Percentiles rank a stretch among this genome's conserved stretches.
Conservation (phyloP, 2,888 invertebrate genomes). For the Tetropium fuscum region DNA sequence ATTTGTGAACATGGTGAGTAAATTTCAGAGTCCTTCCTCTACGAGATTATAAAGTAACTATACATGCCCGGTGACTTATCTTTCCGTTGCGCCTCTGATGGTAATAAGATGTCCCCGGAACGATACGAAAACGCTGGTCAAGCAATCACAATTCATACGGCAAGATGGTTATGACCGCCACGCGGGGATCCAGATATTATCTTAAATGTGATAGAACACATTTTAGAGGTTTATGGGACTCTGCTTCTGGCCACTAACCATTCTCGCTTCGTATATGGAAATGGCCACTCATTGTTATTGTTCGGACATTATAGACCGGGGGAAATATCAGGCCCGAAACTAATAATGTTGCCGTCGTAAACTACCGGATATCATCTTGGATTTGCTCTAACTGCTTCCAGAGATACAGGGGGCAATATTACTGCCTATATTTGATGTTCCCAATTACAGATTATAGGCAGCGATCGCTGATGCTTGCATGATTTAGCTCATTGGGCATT, state of each 20-base stretch:
- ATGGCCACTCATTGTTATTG: conserved; percentile 55
- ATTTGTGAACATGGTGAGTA: too few relatives aligned
- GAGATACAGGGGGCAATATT: conserved; percentile 3
- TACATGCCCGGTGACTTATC: too few relatives aligned
- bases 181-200: conserved; percentile 61
- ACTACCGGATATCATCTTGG: conserved; percentile 47
- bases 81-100: conserved; percentile 7
- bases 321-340: conserved; percentile 45
- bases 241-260: conserved; percentile 57
- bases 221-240: conserved; percentile 60
- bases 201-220: conserved; percentile 57
- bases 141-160: conserved; percentile 49
- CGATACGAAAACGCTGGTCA: conserved; percentile 27
- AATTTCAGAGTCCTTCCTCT: too few relatives aligned
- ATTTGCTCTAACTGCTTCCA: conserved; percentile 19
- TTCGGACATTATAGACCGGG: conserved; percentile 50
- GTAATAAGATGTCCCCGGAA: conserved; percentile 17
- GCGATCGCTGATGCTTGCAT: too few relatives aligned
- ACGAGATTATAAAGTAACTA: too few relatives aligned
- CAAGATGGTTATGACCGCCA: conserved; percentile 59
- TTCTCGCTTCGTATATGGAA: conserved; percentile 60
- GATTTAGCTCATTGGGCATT: too few relatives aligned
- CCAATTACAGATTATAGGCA: too few relatives aligned
- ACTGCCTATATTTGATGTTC: too few relatives aligned
- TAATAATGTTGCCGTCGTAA: conserved; percentile 49